Evolutionary conservation across 2,797 vertebrate genomes (phyloP), one percentile per base, ranked within the genome.

Genomic region (Lacerta agilis): DNA sequence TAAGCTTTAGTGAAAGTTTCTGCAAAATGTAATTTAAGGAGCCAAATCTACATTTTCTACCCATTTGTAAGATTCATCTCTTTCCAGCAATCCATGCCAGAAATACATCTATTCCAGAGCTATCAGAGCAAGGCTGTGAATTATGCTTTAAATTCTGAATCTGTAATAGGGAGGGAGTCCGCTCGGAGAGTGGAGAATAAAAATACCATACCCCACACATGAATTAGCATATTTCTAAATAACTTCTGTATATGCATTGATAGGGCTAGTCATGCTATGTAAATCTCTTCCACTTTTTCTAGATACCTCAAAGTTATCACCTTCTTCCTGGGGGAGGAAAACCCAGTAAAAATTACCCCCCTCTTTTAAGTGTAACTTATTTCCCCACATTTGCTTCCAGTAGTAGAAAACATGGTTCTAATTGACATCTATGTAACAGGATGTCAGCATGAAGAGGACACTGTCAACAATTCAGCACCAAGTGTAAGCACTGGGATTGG

Each of bases 11-110:
- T 33, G 61, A 82, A 90, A 36, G 55, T 18, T 91, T 90, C n/a
- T 88, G 79, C 13, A 88, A 90, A 36, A 27, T 88, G n/a, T 88
- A 93, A 91, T 85, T 89, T 86, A 83, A 87, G 36, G 36, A 89
- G 10, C 29, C 81, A 89, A 85, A 89, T 83, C 25, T 93, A 25
- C 71, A 10, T 86, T 86, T 82, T 93, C 91, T 82, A 58, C 15
- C 25, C 86, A 67, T 90, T 89, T 82, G 13, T 83, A 89, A 85
- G 58, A 85, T 80, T 87, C 9, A 72, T 72, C 41, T 90, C 87
- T 91, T 92, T 84, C n/a, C 61, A 90, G 69, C 41, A 83, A 11
- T 75, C 15, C 91, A 43, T 29, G 88, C 84, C 80, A 91, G 88
- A 92, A 84, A 87, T 36, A 69, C 5, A 20, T 83, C 38, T 67